Evolutionary conservation across 2,797 vertebrate genomes (phyloP).

Genomic region (Kryptolebias ocellatus): DNA sequence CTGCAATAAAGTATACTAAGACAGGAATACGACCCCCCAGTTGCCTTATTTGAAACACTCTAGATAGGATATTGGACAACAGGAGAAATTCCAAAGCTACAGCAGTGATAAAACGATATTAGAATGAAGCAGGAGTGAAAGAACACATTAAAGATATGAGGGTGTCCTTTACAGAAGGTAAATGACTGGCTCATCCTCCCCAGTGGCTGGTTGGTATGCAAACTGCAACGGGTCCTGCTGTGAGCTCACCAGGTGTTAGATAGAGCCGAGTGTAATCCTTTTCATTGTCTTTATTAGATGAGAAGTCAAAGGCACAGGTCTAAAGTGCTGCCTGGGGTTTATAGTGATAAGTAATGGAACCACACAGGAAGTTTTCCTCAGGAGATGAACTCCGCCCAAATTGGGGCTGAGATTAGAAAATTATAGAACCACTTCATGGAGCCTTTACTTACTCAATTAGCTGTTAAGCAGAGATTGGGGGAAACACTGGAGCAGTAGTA

Average conservation of each 20-base stretch:
- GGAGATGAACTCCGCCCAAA: neutral
- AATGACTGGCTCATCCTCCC: neutral
- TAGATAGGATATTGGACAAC: too few relatives aligned
- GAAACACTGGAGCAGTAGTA: neutral
- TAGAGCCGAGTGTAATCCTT: neutral
- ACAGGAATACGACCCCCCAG: too few relatives aligned
- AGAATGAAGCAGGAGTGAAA: too few relatives aligned
- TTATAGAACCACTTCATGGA: neutral
- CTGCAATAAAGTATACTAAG: too few relatives aligned
- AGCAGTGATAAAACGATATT: too few relatives aligned
- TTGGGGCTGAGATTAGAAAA: neutral
- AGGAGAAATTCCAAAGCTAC: too few relatives aligned
- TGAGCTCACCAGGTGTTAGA: neutral
- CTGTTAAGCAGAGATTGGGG: neutral
- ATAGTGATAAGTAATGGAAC: neutral
- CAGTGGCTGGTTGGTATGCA: neutral
- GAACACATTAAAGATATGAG: neutral
- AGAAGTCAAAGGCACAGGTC: neutral
- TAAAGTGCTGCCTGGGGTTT: neutral
- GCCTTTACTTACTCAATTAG: neutral
- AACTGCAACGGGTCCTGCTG: neutral
- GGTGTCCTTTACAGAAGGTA: neutral
- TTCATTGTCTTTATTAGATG: neutral
- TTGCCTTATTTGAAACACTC: too few relatives aligned
- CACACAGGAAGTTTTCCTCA: neutral